Evolutionary conservation across 2,888 invertebrate species (phyloP), one percentile per base, ranked within the genome.

Genomic region (Agrenia bidenticulata): DNA sequence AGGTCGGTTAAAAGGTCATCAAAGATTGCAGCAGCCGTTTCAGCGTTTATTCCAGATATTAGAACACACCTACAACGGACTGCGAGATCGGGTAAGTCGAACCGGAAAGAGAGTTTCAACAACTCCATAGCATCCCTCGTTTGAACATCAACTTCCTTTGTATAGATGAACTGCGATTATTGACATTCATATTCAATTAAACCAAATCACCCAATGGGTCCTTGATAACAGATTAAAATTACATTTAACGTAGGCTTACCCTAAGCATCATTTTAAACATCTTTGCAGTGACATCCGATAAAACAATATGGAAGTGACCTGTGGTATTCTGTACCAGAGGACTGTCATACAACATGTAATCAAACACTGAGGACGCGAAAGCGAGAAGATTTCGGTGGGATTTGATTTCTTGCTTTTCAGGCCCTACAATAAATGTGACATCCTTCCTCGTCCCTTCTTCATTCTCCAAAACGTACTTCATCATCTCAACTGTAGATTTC

Each of bases 381-480:
- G n/a, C n/a, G n/a, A n/a, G n/a, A 15, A 11, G 15, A 11, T 39
- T 39, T 15, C 15, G 9, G 39, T 39, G 39, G 2, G 57, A 39
- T 2, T 5, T 2, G 2, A 57, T 57, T 15, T n/a, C n/a, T 17
- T 24, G 9, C 13, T 13, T 32, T n/a, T 57, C 57, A 2, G n/a
- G 15, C 5, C 57, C 57, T 2, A 57, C 57, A 7, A 57, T 17
- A 19, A 57, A 57, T 7, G 41, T 41, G 1, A 41, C 57, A 23
- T 57, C 57, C 19, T 57, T 57, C 57, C 13, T 37, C 1, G 21
- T 19, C 2, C n/a, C 23, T 57, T 37, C 39, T 2, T 39, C 55
- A 5, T 55, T 26, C 11, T 55, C 55, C n/a, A 27, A 55, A 11
- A 19, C 26, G 13, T 55, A n/a, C 32, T 55, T 17, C 17, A 55